Evolutionary conservation across 2,888 invertebrate genomes (phyloP), one percentile per base, ranked within the genome.

Genomic region (Ochropleura plecta): DNA sequence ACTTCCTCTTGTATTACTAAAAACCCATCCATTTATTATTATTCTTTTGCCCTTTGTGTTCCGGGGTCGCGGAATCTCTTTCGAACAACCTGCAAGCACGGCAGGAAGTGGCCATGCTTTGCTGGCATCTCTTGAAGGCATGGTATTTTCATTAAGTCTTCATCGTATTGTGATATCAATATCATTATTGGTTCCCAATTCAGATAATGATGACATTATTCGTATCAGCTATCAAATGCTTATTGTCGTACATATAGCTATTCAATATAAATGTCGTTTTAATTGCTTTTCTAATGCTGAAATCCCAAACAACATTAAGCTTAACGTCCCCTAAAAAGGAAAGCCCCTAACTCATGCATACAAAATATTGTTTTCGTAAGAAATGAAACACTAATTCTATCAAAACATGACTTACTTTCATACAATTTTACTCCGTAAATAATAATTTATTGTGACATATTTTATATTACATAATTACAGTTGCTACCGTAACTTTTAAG

Each of bases 401-500:
- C 53, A 77, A 59, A 70, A 44, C 51, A 46, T 72, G 57, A 73
- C 73, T 40, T 62, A 51, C 40, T 68, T 76, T 53, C n/a, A 44
- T 40, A 55, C 12, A 68, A 74, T 67, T 70, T 70, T 70, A 20
- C 6, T 44, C 62, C 59, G 46, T 73, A 79, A 71, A 83, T 74
- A 75, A 76, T 76, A 75, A 84, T 78, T 78, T 85, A 78, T 78
- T 66, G 76, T 68, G 68, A 78, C 73, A 74, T 71, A 79, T 78
- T 83, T 81, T 73, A 75, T 83, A 74, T 73, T 79, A 78, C 83
- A 77, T 84, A 86, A 86, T 86, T 88, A 84, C 78, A 71, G 74
- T 78, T 81, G 80, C 79, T 85, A 86, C 82, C 83, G 86, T 72
- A 87, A 88, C 82, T 87, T 88, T 88, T 86, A 85, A 85, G 86